Percentiles rank a stretch among this genome's conserved stretches.
These are phyloP conservation scores for Mercenaria mercenaria DNA, from an alignment of 1,140 invertebrate species.

Conservation along the genomic window DNA sequence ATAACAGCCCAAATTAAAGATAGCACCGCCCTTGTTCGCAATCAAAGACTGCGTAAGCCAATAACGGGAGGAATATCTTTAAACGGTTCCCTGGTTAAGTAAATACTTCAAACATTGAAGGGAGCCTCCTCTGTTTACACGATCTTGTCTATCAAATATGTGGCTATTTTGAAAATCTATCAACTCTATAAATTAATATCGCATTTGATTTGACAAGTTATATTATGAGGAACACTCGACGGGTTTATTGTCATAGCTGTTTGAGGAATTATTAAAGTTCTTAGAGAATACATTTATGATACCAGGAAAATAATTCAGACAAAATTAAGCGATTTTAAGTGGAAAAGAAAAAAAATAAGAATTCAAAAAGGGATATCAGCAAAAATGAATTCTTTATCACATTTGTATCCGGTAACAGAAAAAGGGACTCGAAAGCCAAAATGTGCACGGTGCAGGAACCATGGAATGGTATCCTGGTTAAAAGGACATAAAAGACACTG, in stretches of 20 bases:
- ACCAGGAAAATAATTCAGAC: too few species aligned
- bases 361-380: background rate
- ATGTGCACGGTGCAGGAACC: constrained; percentile 91
- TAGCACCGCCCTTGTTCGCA: background rate
- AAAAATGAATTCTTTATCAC: constrained; percentile 79
- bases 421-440: constrained; percentile 87
- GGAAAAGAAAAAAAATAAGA: too few species aligned
- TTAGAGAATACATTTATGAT: too few species aligned
- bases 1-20: too few species aligned
- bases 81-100: background rate
- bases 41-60: background rate
- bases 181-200: constrained; percentile 50
- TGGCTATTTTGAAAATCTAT: constrained; percentile 27
- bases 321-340: too few species aligned
- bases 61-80: background rate
- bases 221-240: constrained; percentile 6
- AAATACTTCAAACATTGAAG: background rate
- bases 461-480: constrained; percentile 92
- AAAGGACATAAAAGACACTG: constrained; percentile 97
- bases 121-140: background rate
- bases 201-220: constrained; percentile 8
- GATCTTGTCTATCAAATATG: background rate
- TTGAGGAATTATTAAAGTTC: background rate
- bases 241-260: background rate
- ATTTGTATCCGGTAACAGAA: constrained; percentile 84